Base-by-base conservation (phyloP, 1,140 invertebrate genomes). In the Drosophila navojoa region DNA sequence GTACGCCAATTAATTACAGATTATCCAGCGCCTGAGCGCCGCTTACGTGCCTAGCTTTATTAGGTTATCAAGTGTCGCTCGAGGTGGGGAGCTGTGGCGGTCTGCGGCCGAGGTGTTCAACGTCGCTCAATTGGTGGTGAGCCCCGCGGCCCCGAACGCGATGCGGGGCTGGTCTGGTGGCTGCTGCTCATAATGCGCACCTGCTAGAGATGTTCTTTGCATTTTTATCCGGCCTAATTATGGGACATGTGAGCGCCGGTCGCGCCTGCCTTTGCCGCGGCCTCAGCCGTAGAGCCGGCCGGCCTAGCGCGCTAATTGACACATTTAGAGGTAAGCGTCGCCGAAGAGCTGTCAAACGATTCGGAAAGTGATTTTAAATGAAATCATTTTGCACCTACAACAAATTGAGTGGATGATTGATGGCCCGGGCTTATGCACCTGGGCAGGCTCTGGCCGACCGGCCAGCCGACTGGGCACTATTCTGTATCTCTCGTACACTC, bases 1-100 rank as follows among this genome's bases (percentile, higher is more conserved):
- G 76, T 81, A 76, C 70, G 79, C 67, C 82, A 81, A 81, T 86
- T 86, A 86, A 86, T 87, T 86, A 77, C 81, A 79, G 81, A 87
- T 86, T 86, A 86, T 75, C 78, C 78, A 81, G 53, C 77, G 64
- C 53, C 57, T 71, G 59, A 77, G 57, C 76, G 64, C 81, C 44
- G 60, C n/a, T 44, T 15, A 16, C 22, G 29, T 55, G n/a, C 52
- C 44, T 57, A 69, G 57, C 64, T 80, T 76, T 76, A 79, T 80
- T 80, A 66, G 66, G 66, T 75, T 79, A 62, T 63, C 75, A 79
- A 71, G 61, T 67, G 72, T 63, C 59, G 66, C 47, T 55, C 13
- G 15, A 50, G 55, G 19, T 22, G 42, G 25, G 27, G 27, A 29
- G 35, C 1, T 10, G 45, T 4, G 44, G 35, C 9, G 27, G 25